Evolutionary conservation across 1,140 invertebrate genomes (phyloP).

Genomic region (Aphidius gifuensis): DNA sequence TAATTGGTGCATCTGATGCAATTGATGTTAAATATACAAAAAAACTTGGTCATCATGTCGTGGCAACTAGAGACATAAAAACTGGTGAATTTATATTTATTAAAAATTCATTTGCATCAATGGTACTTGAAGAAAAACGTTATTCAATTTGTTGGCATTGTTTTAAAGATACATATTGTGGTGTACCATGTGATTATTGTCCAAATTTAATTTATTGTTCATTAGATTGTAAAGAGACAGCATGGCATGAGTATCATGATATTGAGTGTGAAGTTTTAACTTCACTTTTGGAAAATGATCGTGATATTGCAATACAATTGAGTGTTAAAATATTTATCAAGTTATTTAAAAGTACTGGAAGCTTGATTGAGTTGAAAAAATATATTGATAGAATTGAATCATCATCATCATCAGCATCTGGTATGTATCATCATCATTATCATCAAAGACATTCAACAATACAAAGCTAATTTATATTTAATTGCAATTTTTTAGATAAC

Average conservation of each 20-base stretch:
- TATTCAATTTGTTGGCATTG: constrained; percentile 72
- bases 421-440: too few relatives aligned
- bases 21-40: constrained; percentile 25
- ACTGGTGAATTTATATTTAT: constrained; percentile 72
- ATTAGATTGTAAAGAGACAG: constrained; percentile 60
- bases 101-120: constrained; percentile 71
- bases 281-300: too few relatives aligned
- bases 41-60: constrained; percentile 61
- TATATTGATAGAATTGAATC: too few relatives aligned
- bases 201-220: constrained; percentile 67
- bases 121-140: constrained; percentile 61
- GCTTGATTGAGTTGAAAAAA: too few relatives aligned
- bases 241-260: constrained; percentile 64
- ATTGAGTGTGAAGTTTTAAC: constrained; percentile 62
- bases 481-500: too few relatives aligned
- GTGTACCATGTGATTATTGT: constrained; percentile 64
- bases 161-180: constrained; percentile 59
- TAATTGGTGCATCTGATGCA: constrained; percentile 9
- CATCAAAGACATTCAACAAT: too few relatives aligned
- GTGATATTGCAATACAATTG: too few relatives aligned
- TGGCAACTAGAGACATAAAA: constrained; percentile 60
- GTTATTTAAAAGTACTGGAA: too few relatives aligned
- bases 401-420: too few relatives aligned
- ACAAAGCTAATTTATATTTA: too few relatives aligned
- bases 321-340: too few relatives aligned